Percentiles rank a stretch among this genome's conserved stretches.
Conservation (phyloP, 1,140 invertebrate species). For the Hyles vespertilio region DNA sequence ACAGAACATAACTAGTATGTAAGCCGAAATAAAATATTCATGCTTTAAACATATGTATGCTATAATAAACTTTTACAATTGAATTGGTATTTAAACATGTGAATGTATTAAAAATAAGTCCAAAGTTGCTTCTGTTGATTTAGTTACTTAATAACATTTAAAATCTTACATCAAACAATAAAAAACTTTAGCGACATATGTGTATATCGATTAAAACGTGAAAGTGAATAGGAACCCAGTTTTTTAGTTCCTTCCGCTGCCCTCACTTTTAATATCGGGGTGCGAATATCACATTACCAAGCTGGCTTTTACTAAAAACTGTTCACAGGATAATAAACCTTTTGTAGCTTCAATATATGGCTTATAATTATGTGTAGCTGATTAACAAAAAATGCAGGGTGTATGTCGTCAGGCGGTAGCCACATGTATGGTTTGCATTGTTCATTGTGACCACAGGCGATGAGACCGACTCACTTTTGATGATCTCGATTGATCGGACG, state of each 20-base stretch:
- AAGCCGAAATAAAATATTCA: too few relatives aligned
- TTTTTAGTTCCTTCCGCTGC: conserved; percentile 72
- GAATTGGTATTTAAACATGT: too few relatives aligned
- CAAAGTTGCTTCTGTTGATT: too few relatives aligned
- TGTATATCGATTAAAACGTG: conserved; percentile 47
- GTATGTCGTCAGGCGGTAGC: conserved; percentile 55
- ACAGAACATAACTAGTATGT: too few relatives aligned
- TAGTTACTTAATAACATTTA: neutral
- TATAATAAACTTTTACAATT: too few relatives aligned
- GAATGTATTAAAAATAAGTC: too few relatives aligned
- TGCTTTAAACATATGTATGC: too few relatives aligned
- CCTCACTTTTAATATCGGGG: conserved; percentile 65
- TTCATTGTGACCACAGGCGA: conserved; percentile 54
- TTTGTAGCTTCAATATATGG: conserved; percentile 1
- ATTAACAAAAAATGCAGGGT: conserved; percentile 20
- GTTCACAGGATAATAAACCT: neutral
- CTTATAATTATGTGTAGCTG: conserved; percentile 11
- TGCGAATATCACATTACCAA: conserved; percentile 65
- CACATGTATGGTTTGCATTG: conserved; percentile 63
- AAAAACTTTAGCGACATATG: conserved; percentile 43
- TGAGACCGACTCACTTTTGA: conserved; percentile 43
- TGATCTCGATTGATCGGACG: conserved; percentile 53
- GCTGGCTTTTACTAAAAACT: conserved; percentile 5
- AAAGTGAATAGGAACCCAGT: conserved; percentile 62
- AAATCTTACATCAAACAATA: conserved; percentile 1